These are phyloP conservation scores for Mycalesis mineus DNA, from an alignment of 2,888 invertebrate species.

Conservation along the genomic window DNA sequence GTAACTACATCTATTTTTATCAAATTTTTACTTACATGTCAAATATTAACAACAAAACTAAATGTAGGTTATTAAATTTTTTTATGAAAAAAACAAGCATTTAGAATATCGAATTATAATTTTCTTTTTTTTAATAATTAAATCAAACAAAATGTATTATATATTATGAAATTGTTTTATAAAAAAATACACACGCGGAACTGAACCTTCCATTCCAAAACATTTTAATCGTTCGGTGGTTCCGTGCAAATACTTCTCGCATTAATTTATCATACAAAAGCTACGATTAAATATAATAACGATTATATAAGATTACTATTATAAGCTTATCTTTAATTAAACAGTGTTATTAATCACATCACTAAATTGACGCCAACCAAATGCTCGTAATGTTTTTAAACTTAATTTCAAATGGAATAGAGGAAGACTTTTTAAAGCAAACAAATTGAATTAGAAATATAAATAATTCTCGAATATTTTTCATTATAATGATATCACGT, in stretches of 20 bases:
- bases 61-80: too few species aligned
- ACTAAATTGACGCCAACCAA: neutral
- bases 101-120: too few species aligned
- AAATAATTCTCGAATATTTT: too few species aligned
- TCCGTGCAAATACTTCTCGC: neutral
- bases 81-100: too few species aligned
- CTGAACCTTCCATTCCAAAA: too few species aligned
- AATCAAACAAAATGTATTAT: too few species aligned
- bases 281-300: neutral
- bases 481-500: too few species aligned
- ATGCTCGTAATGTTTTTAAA: neutral
- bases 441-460: neutral
- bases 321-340: neutral
- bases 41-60: neutral
- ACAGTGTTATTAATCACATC: neutral
- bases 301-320: neutral
- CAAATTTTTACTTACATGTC: neutral
- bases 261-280: neutral
- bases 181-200: too few species aligned
- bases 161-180: too few species aligned
- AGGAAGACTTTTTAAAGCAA: slow-evolving; percentile 21
- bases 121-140: too few species aligned
- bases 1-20: slow-evolving; percentile 5
- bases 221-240: neutral
- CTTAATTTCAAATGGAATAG: slow-evolving; percentile 15